Evolutionary conservation across 1,140 invertebrate genomes (phyloP).

Genomic region (Polypedilum vanderplanki): DNA sequence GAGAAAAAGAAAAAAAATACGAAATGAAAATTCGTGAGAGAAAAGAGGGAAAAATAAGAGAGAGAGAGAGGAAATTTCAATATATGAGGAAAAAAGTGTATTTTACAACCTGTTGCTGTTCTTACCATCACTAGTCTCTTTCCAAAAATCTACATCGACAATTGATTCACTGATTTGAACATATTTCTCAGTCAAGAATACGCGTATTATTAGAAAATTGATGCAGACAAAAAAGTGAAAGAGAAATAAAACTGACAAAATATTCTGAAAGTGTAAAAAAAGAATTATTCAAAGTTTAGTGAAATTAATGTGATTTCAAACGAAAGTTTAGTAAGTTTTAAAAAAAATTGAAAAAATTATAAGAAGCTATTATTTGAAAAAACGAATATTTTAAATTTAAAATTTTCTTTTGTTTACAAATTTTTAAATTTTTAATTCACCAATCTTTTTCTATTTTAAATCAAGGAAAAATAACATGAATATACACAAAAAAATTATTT

Average conservation of each 20-base stretch:
- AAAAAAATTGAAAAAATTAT: no score
- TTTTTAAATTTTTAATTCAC: no score
- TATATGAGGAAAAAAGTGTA: neutral
- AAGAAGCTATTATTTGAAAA: no score
- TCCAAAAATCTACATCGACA: neutral
- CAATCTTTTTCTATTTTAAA: no score
- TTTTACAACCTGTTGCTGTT: constrained; percentile 13
- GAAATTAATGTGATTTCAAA: no score
- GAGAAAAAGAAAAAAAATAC: neutral
- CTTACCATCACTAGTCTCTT: neutral
- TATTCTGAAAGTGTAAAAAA: neutral
- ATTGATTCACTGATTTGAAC: no score
- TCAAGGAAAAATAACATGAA: no score
- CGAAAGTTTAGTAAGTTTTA: no score
- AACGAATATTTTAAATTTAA: no score
- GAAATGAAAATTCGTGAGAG: neutral
- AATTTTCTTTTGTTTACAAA: no score
- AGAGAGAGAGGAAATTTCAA: neutral
- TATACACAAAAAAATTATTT: neutral
- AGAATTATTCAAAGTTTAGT: no score
- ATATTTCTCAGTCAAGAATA: neutral
- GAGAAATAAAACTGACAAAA: neutral
- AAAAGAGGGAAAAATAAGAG: neutral
- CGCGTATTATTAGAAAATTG: neutral
- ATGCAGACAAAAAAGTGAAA: neutral